Evolutionary conservation across 2,888 invertebrate genomes (phyloP).

Genomic region (Hybos culiciformis): DNA sequence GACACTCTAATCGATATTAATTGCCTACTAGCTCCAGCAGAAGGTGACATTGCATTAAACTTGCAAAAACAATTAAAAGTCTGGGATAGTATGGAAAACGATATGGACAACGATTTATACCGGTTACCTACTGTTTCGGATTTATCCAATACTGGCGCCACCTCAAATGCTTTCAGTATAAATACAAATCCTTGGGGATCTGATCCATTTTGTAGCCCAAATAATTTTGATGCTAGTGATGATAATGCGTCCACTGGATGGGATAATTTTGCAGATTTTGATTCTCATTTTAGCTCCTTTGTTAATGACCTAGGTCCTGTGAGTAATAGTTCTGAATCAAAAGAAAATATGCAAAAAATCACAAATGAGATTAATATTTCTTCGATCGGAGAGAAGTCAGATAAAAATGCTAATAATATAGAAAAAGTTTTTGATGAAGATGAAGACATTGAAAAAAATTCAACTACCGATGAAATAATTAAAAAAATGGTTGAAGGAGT

Average conservation of each 20-base stretch:
- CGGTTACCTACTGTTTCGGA: neutral
- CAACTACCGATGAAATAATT: too few relatives aligned
- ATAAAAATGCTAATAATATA: neutral
- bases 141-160: too few relatives aligned
- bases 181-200: conserved; percentile 25
- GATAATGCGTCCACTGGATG: conserved; percentile 15
- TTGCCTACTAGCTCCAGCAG: conserved; percentile 5
- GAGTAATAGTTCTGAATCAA: neutral
- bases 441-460: neutral
- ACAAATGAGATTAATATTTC: too few relatives aligned
- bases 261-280: conserved; percentile 35
- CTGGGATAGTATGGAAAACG: conserved; percentile 3
- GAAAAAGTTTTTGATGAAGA: neutral
- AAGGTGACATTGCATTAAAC: conserved; percentile 1
- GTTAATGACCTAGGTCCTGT: conserved; percentile 22
- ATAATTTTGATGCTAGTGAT: neutral
- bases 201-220: conserved; percentile 7
- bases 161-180: conserved; percentile 5
- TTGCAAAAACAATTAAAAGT: conserved; percentile 4
- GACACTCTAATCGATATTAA: conserved; percentile 4
- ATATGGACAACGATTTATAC: conserved; percentile 1
- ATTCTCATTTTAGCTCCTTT: conserved; percentile 29
- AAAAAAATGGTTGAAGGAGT: too few relatives aligned
- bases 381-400: too few relatives aligned
- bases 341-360: too few relatives aligned